Conservation (phyloP, 2,888 invertebrate species). For the Drosophila neonasuta region DNA sequence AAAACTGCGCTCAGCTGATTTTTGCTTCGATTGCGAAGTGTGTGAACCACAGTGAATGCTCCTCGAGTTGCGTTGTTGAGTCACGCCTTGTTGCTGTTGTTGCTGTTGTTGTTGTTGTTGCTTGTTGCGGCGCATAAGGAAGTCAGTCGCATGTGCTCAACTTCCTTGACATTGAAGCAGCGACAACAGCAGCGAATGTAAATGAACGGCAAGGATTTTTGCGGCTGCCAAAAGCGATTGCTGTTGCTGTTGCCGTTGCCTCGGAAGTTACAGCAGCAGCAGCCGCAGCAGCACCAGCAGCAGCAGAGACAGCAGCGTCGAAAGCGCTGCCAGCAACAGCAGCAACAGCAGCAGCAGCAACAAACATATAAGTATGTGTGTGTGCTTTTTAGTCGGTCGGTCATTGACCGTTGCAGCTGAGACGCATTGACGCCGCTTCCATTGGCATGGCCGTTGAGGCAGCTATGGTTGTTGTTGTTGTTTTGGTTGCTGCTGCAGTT, state of each 20-base stretch:
- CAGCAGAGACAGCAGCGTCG: constrained; percentile 23
- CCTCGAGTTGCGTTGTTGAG: constrained; percentile 43
- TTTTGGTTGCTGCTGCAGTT: constrained; percentile 21
- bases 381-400: constrained; percentile 79
- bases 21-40: constrained; percentile 16
- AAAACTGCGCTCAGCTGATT: constrained; percentile 5
- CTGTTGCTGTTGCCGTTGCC: constrained; percentile 37
- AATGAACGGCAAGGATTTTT: constrained; percentile 66
- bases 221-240: constrained; percentile 53
- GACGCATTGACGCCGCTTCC: constrained; percentile 77
- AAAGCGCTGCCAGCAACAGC: constrained; percentile 36
- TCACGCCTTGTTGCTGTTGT: constrained; percentile 27
- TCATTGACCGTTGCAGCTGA: constrained; percentile 80
- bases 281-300: constrained; percentile 18
- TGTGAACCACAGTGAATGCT: constrained; percentile 30
- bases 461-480: constrained; percentile 17
- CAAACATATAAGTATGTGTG: constrained; percentile 24
- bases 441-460: constrained; percentile 60
- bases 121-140: constrained; percentile 64
- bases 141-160: constrained; percentile 67
- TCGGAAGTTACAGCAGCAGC: constrained; percentile 60
- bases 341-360: constrained; percentile 3
- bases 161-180: constrained; percentile 73
- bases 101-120: constrained; percentile 41
- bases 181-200: constrained; percentile 33